Conservation (phyloP, 2,797 vertebrate species). For the Anguilla marmorata region DNA sequence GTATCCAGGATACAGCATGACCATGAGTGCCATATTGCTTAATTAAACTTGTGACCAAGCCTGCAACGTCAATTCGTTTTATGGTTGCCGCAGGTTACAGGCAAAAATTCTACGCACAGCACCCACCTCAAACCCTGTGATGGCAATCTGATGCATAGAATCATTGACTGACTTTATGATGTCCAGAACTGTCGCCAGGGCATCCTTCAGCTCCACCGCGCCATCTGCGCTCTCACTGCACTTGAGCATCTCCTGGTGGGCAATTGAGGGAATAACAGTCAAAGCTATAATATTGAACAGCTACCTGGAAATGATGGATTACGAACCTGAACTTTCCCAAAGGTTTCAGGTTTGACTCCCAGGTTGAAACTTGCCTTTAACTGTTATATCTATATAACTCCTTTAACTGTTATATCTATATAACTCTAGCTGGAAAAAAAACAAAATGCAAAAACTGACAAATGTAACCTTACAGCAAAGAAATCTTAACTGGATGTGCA, state of each 20-base stretch:
- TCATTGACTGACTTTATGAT: constrained; percentile 93
- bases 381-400: neutral
- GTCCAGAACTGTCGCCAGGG: constrained; percentile 81
- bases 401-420: too few relatives aligned
- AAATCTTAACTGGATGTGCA: neutral
- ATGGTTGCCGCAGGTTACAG: neutral
- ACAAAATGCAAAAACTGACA: too few relatives aligned
- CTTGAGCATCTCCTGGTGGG: constrained; percentile 82
- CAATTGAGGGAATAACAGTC: neutral
- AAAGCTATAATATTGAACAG: neutral
- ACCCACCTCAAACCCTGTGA: constrained; percentile 90
- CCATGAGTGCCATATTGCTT: too few relatives aligned
- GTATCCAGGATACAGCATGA: too few relatives aligned
- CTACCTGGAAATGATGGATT: neutral
- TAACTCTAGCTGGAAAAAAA: neutral
- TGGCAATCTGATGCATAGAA: constrained; percentile 92
- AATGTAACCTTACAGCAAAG: too few relatives aligned
- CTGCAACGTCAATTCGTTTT: neutral
- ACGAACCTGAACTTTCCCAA: neutral
- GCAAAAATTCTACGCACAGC: neutral
- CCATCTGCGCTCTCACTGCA: constrained; percentile 83
- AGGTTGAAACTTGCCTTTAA: neutral
- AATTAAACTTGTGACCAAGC: neutral
- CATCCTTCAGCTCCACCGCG: constrained; percentile 83
- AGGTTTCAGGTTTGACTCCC: too few relatives aligned